phyloP scores from a whole-genome alignment of 1,140 invertebrate genomes.

The Heterodera schachtii region DNA sequence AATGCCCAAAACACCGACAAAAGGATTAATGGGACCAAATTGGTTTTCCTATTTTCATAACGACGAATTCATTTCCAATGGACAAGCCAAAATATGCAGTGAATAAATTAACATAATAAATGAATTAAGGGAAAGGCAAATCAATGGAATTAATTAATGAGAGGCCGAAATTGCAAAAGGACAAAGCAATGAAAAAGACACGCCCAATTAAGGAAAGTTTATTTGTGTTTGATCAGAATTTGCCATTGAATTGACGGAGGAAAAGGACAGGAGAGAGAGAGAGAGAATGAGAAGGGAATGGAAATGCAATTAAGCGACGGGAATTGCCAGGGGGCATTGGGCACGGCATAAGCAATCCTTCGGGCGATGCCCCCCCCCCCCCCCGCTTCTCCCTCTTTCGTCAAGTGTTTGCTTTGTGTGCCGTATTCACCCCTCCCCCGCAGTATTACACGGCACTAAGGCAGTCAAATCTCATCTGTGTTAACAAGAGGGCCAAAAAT shows the following conservation, averaged over 20 bases:
- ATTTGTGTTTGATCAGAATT: too few species aligned
- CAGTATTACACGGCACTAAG: not conserved
- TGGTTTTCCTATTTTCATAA: not conserved
- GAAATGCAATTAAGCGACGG: not conserved
- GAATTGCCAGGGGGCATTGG: not conserved
- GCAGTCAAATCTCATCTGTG: not conserved
- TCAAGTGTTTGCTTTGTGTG: not conserved
- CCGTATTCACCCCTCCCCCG: too few species aligned
- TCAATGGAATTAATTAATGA: too few species aligned
- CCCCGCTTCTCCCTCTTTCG: not conserved
- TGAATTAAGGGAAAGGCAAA: too few species aligned
- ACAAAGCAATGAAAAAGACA: too few species aligned
- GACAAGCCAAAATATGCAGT: not conserved
- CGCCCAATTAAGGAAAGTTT: too few species aligned
- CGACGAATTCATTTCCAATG: not conserved
- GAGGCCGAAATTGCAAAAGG: too few species aligned
- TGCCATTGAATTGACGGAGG: too few species aligned
- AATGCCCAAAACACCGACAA: not conserved
- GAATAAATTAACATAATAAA: too few species aligned
- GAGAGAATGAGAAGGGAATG: not conserved
- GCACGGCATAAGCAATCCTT: not conserved
- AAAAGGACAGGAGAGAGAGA: too few species aligned
- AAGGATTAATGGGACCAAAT: not conserved
- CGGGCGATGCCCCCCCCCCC: not conserved
- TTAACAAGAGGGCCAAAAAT: too few species aligned